A percentile compares a stretch with the other conserved stretches of the same genome.
Conservation (phyloP, 2,797 vertebrate genomes). For the Etheostoma perlongum region DNA sequence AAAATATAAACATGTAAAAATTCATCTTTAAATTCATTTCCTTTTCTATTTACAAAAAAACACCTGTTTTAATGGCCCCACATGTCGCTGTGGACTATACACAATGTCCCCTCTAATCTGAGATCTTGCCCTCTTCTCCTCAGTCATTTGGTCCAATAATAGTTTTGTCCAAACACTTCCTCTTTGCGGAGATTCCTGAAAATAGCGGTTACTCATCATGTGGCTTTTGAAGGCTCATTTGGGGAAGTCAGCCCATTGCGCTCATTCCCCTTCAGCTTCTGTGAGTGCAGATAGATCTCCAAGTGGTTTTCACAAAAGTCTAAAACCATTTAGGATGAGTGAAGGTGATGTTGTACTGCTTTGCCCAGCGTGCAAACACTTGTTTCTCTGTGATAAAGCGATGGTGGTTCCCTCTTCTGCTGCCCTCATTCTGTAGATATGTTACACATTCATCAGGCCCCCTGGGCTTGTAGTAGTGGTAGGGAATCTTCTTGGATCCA, state of each 20-base stretch:
- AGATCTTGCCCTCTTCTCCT: conserved; percentile 8
- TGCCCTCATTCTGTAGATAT: conserved; percentile 93
- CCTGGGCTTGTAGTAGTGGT: conserved; percentile 98
- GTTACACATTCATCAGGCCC: conserved; percentile 93
- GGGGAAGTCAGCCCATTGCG: not conserved
- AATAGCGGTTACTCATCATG: conserved; percentile 2
- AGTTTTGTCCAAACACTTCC: not conserved
- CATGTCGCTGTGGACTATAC: conserved; percentile 6
- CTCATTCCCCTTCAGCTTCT: not conserved
- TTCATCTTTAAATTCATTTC: conserved; percentile 59
- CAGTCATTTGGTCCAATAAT: conserved; percentile 15
- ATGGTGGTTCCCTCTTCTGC: conserved; percentile 93
- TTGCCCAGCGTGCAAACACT: conserved; percentile 95
- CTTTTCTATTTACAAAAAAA: conserved; percentile 71
- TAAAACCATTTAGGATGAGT: conserved; percentile 90
- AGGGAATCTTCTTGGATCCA: conserved; percentile 89
- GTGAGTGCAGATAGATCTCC: not conserved
- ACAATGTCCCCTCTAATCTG: conserved; percentile 24
- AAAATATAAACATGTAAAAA: conserved; percentile 81
- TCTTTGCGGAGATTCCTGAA: not conserved
- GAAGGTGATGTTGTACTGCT: conserved; percentile 96
- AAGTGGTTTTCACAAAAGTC: not conserved
- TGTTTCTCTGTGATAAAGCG: conserved; percentile 98
- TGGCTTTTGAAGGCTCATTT: conserved; percentile 4
- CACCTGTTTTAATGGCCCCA: conserved; percentile 1